Conservation (phyloP, 2,888 invertebrate genomes). For the Strigamia transsilvanica region DNA sequence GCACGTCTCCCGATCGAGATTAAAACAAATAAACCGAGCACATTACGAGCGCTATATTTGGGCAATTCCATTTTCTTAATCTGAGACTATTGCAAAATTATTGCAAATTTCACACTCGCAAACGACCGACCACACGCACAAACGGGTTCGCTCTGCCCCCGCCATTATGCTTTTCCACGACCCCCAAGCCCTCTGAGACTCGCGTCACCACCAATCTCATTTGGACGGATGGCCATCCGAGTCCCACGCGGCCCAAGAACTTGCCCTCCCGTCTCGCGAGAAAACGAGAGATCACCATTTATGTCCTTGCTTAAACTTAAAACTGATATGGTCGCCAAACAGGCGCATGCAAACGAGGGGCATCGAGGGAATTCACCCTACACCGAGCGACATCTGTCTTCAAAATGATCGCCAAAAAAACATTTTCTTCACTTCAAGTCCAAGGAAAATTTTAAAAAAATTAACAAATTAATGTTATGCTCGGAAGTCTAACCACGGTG, state of each 20-base stretch:
- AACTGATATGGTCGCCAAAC: not conserved
- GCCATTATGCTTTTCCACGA: not conserved
- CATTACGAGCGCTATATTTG: not conserved
- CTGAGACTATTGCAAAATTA: not conserved
- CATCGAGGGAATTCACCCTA: not conserved
- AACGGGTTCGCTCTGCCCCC: not conserved
- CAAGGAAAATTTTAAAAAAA: too few species aligned
- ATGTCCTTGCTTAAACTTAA: not conserved
- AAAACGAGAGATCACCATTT: not conserved
- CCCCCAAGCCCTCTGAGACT: not conserved
- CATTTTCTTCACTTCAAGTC: not conserved
- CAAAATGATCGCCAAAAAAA: too few species aligned
- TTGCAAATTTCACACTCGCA: not conserved
- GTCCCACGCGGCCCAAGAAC: constrained; percentile 4
- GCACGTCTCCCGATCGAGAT: not conserved
- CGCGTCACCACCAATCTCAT: constrained; percentile 11
- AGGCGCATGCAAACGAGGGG: constrained; percentile 2
- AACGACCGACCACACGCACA: not conserved
- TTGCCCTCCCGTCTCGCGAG: constrained; percentile 3
- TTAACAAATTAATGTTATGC: too few species aligned
- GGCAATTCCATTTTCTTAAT: constrained; percentile 20
- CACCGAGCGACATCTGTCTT: not conserved
- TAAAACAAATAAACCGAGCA: constrained; percentile 12
- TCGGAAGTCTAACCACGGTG: too few species aligned
- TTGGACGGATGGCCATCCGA: constrained; percentile 3